Conservation (phyloP, 2,797 vertebrate genomes). For the Clarias pachynema region DNA sequence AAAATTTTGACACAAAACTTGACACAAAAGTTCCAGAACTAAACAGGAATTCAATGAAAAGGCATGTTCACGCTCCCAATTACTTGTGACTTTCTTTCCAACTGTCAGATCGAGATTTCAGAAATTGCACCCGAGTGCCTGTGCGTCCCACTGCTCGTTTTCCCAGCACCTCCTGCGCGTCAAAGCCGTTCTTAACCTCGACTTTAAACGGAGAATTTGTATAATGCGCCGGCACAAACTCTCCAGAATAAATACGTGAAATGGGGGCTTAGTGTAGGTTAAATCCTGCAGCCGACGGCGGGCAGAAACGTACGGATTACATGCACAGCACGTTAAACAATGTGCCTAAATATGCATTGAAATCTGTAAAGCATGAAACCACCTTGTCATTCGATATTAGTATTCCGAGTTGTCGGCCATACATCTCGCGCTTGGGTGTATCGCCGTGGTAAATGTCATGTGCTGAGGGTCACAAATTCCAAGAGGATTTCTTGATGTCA, state of each 20-base stretch:
- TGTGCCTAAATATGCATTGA: constrained; percentile 79
- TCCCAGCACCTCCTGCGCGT: constrained; percentile 63
- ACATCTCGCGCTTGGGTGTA: constrained; percentile 63
- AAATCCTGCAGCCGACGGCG: constrained; percentile 76
- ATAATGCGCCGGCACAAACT: constrained; percentile 74
- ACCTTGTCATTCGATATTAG: constrained; percentile 79
- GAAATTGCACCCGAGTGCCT: constrained; percentile 62
- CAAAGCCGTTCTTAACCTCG: constrained; percentile 75
- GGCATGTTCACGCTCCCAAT: constrained; percentile 73
- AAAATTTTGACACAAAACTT: constrained; percentile 34
- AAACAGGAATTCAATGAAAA: constrained; percentile 69
- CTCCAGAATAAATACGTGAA: constrained; percentile 75
- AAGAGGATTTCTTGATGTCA: constrained; percentile 53
- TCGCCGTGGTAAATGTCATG: constrained; percentile 66
- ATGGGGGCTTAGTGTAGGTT: constrained; percentile 74
- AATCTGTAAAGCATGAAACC: constrained; percentile 76
- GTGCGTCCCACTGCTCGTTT: constrained; percentile 67
- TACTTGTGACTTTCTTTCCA: constrained; percentile 70
- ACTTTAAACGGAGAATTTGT: constrained; percentile 77
- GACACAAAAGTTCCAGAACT: constrained; percentile 47
- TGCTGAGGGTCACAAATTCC: constrained; percentile 54
- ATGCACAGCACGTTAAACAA: constrained; percentile 78
- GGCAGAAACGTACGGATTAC: constrained; percentile 76
- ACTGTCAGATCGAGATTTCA: constrained; percentile 65
- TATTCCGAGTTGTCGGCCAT: constrained; percentile 72